phyloP scores from a whole-genome alignment of 2,888 invertebrate species.

The Malachius bipustulatus region DNA sequence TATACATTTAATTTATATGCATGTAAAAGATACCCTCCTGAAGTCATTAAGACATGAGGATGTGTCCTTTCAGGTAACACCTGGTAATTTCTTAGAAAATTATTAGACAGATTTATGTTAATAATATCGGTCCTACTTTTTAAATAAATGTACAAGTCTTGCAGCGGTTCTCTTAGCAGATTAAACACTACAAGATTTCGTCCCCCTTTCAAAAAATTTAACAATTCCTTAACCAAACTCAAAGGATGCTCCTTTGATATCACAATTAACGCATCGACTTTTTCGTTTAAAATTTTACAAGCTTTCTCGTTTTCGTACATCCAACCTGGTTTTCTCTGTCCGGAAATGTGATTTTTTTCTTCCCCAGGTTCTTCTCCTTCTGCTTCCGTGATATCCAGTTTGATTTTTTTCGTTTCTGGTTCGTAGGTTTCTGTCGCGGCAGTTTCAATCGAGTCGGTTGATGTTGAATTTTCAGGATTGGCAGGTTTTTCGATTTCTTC shows the following conservation, averaged over 20 bases:
- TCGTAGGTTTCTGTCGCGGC: neutral
- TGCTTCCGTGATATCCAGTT: constrained; percentile 6
- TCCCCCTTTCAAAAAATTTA: constrained; percentile 68
- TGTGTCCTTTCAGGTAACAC: constrained; percentile 84
- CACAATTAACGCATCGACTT: constrained; percentile 66
- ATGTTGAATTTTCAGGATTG: no score
- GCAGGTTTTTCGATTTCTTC: no score
- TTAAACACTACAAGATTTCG: constrained; percentile 79
- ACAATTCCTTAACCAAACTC: constrained; percentile 60
- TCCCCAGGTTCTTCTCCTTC: constrained; percentile 8
- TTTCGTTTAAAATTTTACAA: constrained; percentile 45
- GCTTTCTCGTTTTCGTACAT: constrained; percentile 56
- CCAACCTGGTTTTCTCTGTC: constrained; percentile 42
- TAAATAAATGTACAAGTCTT: constrained; percentile 69
- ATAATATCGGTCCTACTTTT: constrained; percentile 61
- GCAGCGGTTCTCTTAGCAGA: constrained; percentile 67
- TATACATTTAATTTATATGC: constrained; percentile 41
- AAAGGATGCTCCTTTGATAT: constrained; percentile 78
- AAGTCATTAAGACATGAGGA: constrained; percentile 85
- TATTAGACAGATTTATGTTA: constrained; percentile 67
- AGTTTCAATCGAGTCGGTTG: no score
- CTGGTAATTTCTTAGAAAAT: constrained; percentile 86
- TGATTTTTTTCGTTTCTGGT: neutral
- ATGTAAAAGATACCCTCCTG: constrained; percentile 79
- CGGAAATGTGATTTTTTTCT: constrained; percentile 15